Conservation (phyloP, 2,888 invertebrate species). For the Scrobipalpa costella region DNA sequence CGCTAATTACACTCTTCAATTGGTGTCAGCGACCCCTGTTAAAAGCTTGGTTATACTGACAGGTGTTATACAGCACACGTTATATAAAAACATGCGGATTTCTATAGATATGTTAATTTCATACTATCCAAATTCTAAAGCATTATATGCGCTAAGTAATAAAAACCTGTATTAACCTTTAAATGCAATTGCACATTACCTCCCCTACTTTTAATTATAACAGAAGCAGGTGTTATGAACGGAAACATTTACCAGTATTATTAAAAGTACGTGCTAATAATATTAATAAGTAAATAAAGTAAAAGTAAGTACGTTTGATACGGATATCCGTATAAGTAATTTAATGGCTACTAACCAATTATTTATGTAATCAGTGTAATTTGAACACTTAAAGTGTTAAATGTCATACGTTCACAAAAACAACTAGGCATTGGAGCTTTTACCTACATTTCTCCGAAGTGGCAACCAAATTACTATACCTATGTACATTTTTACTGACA, state of each 20-base stretch:
- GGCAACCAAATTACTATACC: too few relatives aligned
- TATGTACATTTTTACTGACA: too few relatives aligned
- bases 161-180: neutral
- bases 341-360: neutral
- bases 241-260: slow-evolving; percentile 1
- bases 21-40: slow-evolving; percentile 2
- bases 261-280: neutral
- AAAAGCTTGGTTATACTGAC: neutral
- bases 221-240: slow-evolving; percentile 7
- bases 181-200: neutral
- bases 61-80: too few relatives aligned
- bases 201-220: neutral
- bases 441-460: too few relatives aligned
- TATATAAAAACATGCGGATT: too few relatives aligned
- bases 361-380: slow-evolving; percentile 2
- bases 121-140: neutral
- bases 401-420: neutral
- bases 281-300: slow-evolving; percentile 1
- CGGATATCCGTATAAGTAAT: neutral
- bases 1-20: neutral
- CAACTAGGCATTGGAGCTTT: too few relatives aligned
- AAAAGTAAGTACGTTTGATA: slow-evolving; percentile 8
- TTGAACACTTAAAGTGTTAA: neutral
- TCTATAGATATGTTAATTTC: neutral
- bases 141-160: neutral